These are phyloP conservation scores for Catocala fraxini DNA, from an alignment of 2,888 invertebrate species.

Conservation along the genomic window DNA sequence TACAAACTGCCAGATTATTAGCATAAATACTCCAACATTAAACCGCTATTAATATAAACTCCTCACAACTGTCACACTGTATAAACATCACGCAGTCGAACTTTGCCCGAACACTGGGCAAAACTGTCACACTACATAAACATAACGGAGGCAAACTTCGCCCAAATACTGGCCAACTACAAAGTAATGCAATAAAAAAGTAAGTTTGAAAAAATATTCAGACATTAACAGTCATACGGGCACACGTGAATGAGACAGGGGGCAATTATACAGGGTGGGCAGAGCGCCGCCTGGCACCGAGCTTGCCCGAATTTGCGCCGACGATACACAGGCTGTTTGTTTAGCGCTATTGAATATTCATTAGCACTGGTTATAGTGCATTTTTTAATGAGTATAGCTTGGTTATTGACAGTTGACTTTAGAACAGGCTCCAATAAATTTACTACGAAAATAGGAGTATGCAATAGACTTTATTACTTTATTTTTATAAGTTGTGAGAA, in stretches of 20 bases:
- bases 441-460: too few relatives aligned
- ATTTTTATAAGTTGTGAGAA: too few relatives aligned
- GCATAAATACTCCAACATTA: slow-evolving; percentile 38
- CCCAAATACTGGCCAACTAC: slow-evolving; percentile 10
- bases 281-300: slow-evolving; percentile 80
- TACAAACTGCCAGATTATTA: slow-evolving; percentile 32
- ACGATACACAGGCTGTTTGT: slow-evolving; percentile 62
- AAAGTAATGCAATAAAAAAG: slow-evolving; percentile 39
- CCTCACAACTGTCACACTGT: slow-evolving; percentile 33
- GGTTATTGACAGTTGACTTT: too few relatives aligned
- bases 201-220: slow-evolving; percentile 25
- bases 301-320: slow-evolving; percentile 79
- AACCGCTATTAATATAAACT: slow-evolving; percentile 41
- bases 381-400: background rate
- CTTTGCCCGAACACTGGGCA: background rate
- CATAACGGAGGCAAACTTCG: slow-evolving; percentile 9
- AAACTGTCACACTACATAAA: slow-evolving; percentile 1
- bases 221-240: slow-evolving; percentile 61
- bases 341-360: slow-evolving; percentile 45
- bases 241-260: slow-evolving; percentile 73
- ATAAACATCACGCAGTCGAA: slow-evolving; percentile 20
- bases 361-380: background rate
- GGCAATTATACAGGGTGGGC: slow-evolving; percentile 80
- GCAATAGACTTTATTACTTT: too few relatives aligned
- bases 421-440: too few relatives aligned